Percentiles rank a stretch among this genome's conserved stretches.
Conservation (phyloP, 2,888 invertebrate species). For the Andrena camellia region DNA sequence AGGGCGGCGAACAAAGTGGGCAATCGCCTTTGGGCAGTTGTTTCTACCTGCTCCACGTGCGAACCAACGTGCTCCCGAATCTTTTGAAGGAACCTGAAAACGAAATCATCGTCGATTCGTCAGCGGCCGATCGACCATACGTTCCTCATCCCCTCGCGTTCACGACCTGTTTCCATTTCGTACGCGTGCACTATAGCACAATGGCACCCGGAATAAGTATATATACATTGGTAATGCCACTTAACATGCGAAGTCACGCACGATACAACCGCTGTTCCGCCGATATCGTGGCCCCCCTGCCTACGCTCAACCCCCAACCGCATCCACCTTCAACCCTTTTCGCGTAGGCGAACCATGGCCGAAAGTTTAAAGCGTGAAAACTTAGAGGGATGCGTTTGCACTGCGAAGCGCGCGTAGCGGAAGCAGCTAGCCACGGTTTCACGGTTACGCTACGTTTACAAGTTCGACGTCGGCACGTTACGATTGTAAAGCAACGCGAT, state of each 20-base stretch:
- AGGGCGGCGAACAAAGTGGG: constrained; percentile 38
- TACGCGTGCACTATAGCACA: background rate
- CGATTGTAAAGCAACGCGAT: constrained; percentile 20
- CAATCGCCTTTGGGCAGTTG: constrained; percentile 35
- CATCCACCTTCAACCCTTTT: constrained; percentile 1
- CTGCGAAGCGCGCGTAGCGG: background rate
- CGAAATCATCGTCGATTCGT: background rate
- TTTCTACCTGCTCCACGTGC: background rate
- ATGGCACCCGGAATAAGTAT: constrained; percentile 34
- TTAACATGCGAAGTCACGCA: constrained; percentile 78
- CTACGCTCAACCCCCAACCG: constrained; percentile 1
- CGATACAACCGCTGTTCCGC: constrained; percentile 71
- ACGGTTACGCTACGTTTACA: background rate
- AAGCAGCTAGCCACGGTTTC: constrained; percentile 8
- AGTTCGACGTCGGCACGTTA: background rate
- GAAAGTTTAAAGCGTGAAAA: background rate
- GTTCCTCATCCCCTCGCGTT: constrained; percentile 3
- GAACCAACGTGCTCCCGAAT: background rate
- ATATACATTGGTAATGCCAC: constrained; percentile 53
- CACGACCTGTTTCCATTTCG: constrained; percentile 31
- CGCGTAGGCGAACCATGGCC: background rate
- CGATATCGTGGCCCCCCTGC: constrained; percentile 57
- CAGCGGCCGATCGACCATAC: background rate
- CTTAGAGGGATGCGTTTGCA: constrained; percentile 14
- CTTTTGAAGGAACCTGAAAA: background rate